Evolutionary conservation across 2,888 invertebrate genomes (phyloP), one percentile per base, ranked within the genome.

Genomic region (Mimas tiliae): DNA sequence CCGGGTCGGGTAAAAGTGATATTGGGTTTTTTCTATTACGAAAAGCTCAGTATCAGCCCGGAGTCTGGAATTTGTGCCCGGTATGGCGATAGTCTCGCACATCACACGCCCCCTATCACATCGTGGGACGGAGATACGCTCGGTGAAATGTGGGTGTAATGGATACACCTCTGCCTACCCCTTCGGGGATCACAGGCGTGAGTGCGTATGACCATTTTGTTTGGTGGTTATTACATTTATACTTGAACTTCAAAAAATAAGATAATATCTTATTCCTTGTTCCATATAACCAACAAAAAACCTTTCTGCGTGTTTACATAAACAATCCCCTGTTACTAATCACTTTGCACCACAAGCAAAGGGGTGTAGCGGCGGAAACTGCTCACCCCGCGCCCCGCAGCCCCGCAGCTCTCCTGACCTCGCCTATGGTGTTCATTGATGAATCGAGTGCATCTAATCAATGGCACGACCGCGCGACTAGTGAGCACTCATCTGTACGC

Each of bases 391-490:
- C 67, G 27, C 63, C 51, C 38, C 63, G 16, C 65, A 62, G 50
- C 19, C 51, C 33, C n/a, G n/a, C n/a, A n/a, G n/a, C n/a, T n/a
- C n/a, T n/a, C 67, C 48, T 4, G 51, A 65, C 69, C 68, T 68
- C 52, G 72, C 65, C 42, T n/a, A 34, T 42, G 70, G 73, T 70
- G 75, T 78, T 72, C 83, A 84, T 83, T 84, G 83, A 84, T 73
- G 75, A 76, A 77, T 73, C 70, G 75, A 77, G 75, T 73, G 77
- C 76, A 71, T 72, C 74, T 73, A 70, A 72, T 79, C 78, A 77
- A 77, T 74, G 75, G 75, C 71, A 69, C 73, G 66, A 64, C 68
- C 45, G 55, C 21, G 14, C 21, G 65, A 34, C 33, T 63, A 58
- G 14, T 34, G 65, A 45, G 42, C 65, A 58, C 45, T 64, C 62